phyloP scores from a whole-genome alignment of 2,113 vertebrate genomes.

The Upupa epops region DNA sequence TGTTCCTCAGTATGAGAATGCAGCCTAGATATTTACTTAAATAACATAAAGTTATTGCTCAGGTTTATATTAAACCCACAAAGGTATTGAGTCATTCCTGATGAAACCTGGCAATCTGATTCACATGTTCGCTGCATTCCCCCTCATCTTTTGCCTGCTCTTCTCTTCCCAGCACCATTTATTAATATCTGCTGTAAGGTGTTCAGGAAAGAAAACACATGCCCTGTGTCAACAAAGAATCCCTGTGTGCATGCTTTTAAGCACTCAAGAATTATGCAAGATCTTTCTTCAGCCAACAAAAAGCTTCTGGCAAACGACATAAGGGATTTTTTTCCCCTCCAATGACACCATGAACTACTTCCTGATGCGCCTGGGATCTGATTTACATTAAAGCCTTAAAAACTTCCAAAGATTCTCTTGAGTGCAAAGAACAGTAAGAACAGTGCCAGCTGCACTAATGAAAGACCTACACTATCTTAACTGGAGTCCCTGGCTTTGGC shows the following conservation, averaged over 20 bases:
- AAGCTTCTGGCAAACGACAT: not conserved
- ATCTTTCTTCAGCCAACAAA: conserved; percentile 9
- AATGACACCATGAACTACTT: not conserved
- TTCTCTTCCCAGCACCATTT: not conserved
- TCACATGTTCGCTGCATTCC: not conserved
- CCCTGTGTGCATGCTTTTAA: not conserved
- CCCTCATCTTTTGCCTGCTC: not conserved
- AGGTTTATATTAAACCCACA: conserved; percentile 1
- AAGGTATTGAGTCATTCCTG: not conserved
- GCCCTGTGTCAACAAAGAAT: not conserved
- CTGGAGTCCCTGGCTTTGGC: not conserved
- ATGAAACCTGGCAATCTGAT: not conserved
- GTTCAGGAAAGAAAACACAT: not conserved
- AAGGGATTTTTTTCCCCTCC: not conserved
- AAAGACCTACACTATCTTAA: not conserved
- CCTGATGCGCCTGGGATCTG: not conserved
- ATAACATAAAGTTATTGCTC: not conserved
- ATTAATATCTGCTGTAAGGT: not conserved
- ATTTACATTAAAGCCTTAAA: not conserved
- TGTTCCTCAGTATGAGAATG: not conserved
- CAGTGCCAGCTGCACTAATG: not conserved
- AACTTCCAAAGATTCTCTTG: not conserved
- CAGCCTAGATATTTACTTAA: not conserved
- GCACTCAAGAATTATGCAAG: not conserved
- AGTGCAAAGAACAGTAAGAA: not conserved